Base-by-base conservation (phyloP, 92 coral and sea anemone genomes). In the Parazoanthus atlanticus region DNA sequence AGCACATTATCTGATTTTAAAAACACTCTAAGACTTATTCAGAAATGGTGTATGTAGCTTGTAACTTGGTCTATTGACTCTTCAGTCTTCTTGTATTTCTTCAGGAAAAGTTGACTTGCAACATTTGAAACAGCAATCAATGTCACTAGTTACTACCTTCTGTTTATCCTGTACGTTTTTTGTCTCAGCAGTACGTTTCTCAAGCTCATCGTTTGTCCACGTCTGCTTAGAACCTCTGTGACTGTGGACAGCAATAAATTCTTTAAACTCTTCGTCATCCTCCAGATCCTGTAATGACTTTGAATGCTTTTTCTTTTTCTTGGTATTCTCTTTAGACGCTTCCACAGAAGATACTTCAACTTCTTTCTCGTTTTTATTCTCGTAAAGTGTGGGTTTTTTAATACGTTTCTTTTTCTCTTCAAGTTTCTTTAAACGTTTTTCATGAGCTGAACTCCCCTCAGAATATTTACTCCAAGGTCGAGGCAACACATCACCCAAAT, bases 391-490 rank as follows among this genome's bases (percentile, higher is more conserved):
- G 21, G 28, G 3, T 21, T 87, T 71, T n/a, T 75, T 78, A 33
- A 40, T 32, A 32, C 73, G 72, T 65, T 86, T 85, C 11, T 75
- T 66, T 73, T 74, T 82, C 56, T 80, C 64, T 70, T 87, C 92
- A 8, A 47, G 21, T 78, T 82, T 93, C 86, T 91, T 76, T 23
- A 76, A 73, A 43, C 90, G 89, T 88, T 93, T 93, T 69, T 97
- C 86, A 66, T 90, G 90, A 31, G 99, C 99, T 36, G 99, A 97
- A 61, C 99, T 97, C n/a, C 96, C 94, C 33, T 95, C 93, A 0
- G 98, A 94, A 74, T 97, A 94, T 79, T 95, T 97, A 75, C 99
- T 97, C 99, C 99, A 97, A 0, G 99, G 97, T 21, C 99, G 92
- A 0, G 95, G 92, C 10, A 91, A 77, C 8, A 94, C 72, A 19